Conservation (phyloP, 2,888 invertebrate species). For the Eupithecia inturbata region DNA sequence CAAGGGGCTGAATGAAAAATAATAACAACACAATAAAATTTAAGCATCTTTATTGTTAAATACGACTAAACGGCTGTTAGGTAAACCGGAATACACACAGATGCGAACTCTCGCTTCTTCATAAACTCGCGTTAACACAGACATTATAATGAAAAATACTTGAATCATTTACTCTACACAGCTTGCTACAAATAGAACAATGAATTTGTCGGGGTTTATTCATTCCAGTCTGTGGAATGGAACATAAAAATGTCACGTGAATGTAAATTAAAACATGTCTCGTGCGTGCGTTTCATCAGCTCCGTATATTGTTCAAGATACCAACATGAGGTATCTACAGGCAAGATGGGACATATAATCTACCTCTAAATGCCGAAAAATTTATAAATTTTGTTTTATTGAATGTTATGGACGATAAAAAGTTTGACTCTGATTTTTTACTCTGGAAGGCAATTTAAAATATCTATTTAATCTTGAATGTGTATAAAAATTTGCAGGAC, state of each 20-base stretch:
- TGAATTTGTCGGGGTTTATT: conserved; percentile 30
- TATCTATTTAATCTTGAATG: no score
- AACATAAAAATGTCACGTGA: conserved; percentile 37
- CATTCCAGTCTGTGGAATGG: conserved; percentile 31
- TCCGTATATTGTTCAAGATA: conserved; percentile 13
- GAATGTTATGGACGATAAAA: background rate
- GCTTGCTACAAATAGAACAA: conserved; percentile 31
- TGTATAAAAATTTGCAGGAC: background rate
- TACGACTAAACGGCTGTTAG: conserved; percentile 59
- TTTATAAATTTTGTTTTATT: no score
- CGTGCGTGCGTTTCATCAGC: conserved; percentile 6
- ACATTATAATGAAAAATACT: conserved; percentile 37
- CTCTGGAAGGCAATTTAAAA: background rate
- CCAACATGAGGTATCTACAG: background rate
- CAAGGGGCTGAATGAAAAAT: background rate
- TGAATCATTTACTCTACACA: conserved; percentile 26
- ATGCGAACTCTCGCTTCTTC: conserved; percentile 52
- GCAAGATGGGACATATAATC: background rate
- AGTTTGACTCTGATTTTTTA: background rate
- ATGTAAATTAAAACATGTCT: conserved; percentile 34
- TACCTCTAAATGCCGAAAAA: background rate
- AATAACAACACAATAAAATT: conserved; percentile 35
- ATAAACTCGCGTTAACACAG: conserved; percentile 28
- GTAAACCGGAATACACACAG: conserved; percentile 49
- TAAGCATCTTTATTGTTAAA: conserved; percentile 62